Percentiles rank a stretch among this genome's conserved stretches.
Conservation (phyloP, 2,113 vertebrate species). For the Vireo altiloquus region DNA sequence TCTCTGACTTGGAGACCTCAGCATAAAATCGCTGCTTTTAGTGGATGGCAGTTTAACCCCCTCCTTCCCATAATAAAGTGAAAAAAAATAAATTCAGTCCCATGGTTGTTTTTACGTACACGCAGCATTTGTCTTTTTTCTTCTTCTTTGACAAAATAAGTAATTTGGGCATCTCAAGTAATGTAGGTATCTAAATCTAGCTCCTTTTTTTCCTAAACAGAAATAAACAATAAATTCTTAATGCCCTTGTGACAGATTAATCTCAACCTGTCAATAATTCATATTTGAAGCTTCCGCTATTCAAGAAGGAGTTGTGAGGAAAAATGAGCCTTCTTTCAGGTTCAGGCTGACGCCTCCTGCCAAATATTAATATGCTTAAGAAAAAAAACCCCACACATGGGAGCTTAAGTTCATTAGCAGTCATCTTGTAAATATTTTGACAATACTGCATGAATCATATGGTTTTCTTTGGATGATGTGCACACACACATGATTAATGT, state of each 20-base stretch:
- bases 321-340: neutral
- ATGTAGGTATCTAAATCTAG: neutral
- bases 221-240: conserved; percentile 26
- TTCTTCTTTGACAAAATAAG: neutral
- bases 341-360: neutral
- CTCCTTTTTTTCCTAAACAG: neutral
- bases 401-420: neutral
- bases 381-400: neutral
- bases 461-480: neutral
- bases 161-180: neutral
- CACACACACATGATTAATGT: neutral
- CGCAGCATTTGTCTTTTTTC: neutral
- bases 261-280: conserved; percentile 34
- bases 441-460: neutral
- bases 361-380: neutral
- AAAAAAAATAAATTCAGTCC: neutral
- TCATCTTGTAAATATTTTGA: neutral
- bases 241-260: conserved; percentile 3
- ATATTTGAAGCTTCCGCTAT: neutral
- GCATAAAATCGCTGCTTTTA: conserved; percentile 56
- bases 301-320: neutral
- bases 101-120: neutral
- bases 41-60: conserved; percentile 47
- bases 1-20: conserved; percentile 61
- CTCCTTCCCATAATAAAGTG: neutral